These are phyloP conservation scores for Drosophila miranda DNA, from an alignment of 1,140 invertebrate genomes.

Conservation along the genomic window DNA sequence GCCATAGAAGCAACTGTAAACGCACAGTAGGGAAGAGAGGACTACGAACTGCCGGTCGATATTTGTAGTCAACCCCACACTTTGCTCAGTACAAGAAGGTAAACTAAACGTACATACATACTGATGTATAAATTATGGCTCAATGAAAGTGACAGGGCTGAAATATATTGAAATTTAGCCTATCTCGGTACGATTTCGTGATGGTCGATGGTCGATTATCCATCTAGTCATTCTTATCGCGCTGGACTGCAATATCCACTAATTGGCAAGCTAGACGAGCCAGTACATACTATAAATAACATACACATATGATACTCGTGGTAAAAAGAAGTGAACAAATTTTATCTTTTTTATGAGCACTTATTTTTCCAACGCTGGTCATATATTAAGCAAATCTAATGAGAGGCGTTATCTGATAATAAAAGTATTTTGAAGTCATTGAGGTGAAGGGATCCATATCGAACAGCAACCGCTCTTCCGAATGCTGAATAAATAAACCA, in stretches of 20 bases:
- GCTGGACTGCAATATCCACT: conserved; percentile 13
- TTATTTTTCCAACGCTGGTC: conserved; percentile 5
- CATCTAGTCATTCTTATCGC: conserved; percentile 23
- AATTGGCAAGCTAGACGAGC: conserved; percentile 31
- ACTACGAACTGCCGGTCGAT: conserved; percentile 70
- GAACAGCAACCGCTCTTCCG: conserved; percentile 4
- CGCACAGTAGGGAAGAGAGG: conserved; percentile 17
- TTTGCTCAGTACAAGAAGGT: conserved; percentile 61
- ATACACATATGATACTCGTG: conserved; percentile 13
- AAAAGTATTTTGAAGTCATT: conserved; percentile 8
- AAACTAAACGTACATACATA: conserved; percentile 37
- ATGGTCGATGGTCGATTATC: conserved; percentile 2
- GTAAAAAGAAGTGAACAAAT: neutral
- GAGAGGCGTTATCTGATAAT: conserved; percentile 18
- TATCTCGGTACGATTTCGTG: too few species aligned
- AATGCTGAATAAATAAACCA: neutral
- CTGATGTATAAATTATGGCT: neutral
- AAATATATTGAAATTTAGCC: too few species aligned
- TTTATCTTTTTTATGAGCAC: conserved; percentile 30
- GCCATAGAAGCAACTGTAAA: conserved; percentile 7
- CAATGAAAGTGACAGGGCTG: too few species aligned
- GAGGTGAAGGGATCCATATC: conserved; percentile 29
- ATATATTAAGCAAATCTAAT: conserved; percentile 30
- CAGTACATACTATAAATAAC: neutral
- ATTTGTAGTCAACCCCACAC: conserved; percentile 66